Conservation (phyloP, 2,888 invertebrate species). For the Amaurobius ferox region DNA sequence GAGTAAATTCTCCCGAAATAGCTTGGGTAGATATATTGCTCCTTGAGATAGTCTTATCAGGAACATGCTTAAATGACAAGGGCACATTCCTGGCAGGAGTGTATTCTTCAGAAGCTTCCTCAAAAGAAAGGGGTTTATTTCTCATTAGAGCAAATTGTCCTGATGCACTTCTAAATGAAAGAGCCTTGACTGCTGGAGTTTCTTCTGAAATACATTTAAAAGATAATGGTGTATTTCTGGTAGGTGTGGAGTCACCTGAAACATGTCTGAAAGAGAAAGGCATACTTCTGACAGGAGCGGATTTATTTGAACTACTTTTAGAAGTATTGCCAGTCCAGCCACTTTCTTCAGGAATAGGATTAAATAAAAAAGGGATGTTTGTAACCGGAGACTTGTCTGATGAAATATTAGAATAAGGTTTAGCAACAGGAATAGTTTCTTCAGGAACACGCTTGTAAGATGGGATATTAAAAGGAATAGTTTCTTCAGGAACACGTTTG, state of each 20-base stretch:
- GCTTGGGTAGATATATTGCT: too few species aligned
- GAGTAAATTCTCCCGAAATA: background rate
- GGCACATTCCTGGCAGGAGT: background rate
- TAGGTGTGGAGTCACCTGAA: background rate
- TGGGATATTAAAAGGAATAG: background rate
- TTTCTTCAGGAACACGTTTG: conserved; percentile 13
- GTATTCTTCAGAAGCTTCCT: background rate
- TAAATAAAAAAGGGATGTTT: background rate
- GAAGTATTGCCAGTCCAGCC: background rate
- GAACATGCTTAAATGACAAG: background rate
- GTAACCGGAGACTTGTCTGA: background rate
- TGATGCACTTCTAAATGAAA: background rate
- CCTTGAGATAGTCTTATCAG: background rate
- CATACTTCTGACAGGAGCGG: background rate
- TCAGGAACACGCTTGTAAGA: background rate
- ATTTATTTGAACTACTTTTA: background rate
- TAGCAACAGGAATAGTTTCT: background rate
- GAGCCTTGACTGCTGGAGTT: background rate
- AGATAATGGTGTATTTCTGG: background rate
- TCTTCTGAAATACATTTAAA: background rate
- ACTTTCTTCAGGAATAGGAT: background rate
- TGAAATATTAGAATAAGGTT: background rate
- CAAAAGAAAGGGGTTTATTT: background rate
- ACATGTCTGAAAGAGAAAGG: background rate
- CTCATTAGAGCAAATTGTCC: background rate